phyloP scores from a whole-genome alignment of 2,888 invertebrate genomes.

The Acanthococcus lagerstroemiae region DNA sequence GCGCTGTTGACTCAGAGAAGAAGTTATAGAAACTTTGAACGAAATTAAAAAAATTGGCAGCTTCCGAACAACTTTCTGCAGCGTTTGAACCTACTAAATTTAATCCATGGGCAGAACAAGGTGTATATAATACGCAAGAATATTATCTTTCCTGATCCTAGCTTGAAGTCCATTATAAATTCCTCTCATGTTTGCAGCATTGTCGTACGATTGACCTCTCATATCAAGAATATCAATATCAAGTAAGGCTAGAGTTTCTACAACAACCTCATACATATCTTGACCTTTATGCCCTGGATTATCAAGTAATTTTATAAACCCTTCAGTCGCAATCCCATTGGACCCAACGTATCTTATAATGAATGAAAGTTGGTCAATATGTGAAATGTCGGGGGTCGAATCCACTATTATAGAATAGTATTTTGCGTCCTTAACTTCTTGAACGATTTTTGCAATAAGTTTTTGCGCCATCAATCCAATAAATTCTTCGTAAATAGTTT shows the following conservation, averaged over 20 bases:
- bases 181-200: conserved; percentile 39
- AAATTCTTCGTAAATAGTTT: too few relatives aligned
- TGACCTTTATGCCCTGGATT: conserved; percentile 39
- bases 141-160: conserved; percentile 37
- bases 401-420: conserved; percentile 28
- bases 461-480: too few relatives aligned
- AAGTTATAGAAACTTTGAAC: not conserved
- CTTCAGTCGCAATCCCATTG: conserved; percentile 38
- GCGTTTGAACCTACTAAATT: conserved; percentile 33
- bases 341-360: conserved; percentile 37
- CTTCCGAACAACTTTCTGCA: not conserved
- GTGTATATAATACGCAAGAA: conserved; percentile 36
- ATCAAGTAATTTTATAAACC: conserved; percentile 39
- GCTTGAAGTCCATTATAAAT: conserved; percentile 37
- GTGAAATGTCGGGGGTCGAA: conserved; percentile 31
- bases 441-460: too few relatives aligned
- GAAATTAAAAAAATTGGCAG: not conserved
- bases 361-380: conserved; percentile 38
- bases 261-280: conserved; percentile 36
- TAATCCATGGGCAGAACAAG: conserved; percentile 38
- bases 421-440: conserved; percentile 20
- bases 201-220: conserved; percentile 39
- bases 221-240: conserved; percentile 37
- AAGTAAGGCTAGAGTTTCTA: conserved; percentile 22
- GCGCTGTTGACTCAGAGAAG: not conserved